Evolutionary conservation across 2,113 vertebrate species (phyloP), one percentile per base, ranked within the genome.

Genomic region (Myotis yumanensis): DNA sequence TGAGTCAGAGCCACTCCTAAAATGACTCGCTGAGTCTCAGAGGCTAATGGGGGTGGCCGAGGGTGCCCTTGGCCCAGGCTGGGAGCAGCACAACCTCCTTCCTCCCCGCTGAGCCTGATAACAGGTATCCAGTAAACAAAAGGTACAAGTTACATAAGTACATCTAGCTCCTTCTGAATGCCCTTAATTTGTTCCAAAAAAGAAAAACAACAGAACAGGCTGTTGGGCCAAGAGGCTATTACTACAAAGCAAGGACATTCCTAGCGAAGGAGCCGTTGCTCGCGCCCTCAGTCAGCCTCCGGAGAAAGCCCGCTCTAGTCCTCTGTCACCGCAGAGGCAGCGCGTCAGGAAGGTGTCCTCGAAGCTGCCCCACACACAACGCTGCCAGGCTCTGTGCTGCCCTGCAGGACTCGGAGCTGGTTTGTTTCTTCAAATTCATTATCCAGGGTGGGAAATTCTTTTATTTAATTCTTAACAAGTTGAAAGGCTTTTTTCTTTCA

Each of bases 101-200:
- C 52, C 25, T 73, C 37, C 35, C 54, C 32, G 40, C 54, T 17
- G 37, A 48, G 79, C 37, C 51, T 87, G 96, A 90, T 94, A 94
- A 89, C 37, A 85, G 57, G 25, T 77, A 91, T 62, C 71, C 73
- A 40, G 87, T 43, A 90, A 96, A 96, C 59, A 79, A 76, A 76
- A 77, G 62, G 32, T 54, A 59, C 71, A n/a, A 12, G 30, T 40
- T 80, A 83, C 20, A 1, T 22, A 96, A 94, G 54, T 4, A 86
- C 32, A 46, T 54, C 52, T 32, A 69, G 43, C 72, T 93, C 23
- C 54, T 35, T 46, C 46, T 57, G 37, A 68, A 71, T n/a, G 69
- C 18, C 77, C 46, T 96, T 68, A 82, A 66, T 79, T 89, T 73
- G 64, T 59, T 81, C 76, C 54, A 51, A 32, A 86, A 84, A 90